phyloP scores from a whole-genome alignment of 2,113 vertebrate genomes.

The Ancistrus triradiatus region DNA sequence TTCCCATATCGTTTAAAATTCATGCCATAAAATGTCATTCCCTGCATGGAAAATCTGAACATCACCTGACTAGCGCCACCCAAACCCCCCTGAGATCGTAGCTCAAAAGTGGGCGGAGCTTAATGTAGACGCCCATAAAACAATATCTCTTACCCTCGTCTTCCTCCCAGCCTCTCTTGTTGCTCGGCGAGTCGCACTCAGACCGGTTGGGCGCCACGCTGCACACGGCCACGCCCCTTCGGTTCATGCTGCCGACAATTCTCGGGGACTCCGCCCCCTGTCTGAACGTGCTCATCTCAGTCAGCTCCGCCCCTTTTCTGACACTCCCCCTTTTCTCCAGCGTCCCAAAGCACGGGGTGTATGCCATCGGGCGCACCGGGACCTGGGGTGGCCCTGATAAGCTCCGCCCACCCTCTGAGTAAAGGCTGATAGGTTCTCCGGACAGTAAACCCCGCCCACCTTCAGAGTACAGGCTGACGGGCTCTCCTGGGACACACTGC shows the following conservation, averaged over 20 bases:
- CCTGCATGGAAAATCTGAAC: no score
- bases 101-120: no score
- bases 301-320: slow-evolving; percentile 76
- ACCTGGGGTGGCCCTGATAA: slow-evolving; percentile 81
- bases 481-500: slow-evolving; percentile 76
- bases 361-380: slow-evolving; percentile 91
- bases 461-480: slow-evolving; percentile 64
- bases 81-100: no score
- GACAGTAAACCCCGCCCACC: slow-evolving; percentile 43
- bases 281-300: slow-evolving; percentile 96
- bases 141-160: slow-evolving; percentile 66
- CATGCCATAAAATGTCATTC: no score
- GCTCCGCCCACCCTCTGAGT: slow-evolving; percentile 39
- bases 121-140: no score
- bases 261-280: slow-evolving; percentile 79
- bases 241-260: slow-evolving; percentile 75
- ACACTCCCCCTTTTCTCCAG: slow-evolving; percentile 85
- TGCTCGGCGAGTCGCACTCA: slow-evolving; percentile 88
- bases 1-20: no score
- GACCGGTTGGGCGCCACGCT: slow-evolving; percentile 94
- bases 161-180: slow-evolving; percentile 90
- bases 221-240: slow-evolving; percentile 90
- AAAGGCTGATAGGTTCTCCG: slow-evolving; percentile 76
- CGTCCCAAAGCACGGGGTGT: slow-evolving; percentile 89
- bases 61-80: no score